These are phyloP conservation scores for Agrilus planipennis DNA, from an alignment of 1,140 invertebrate species.

Conservation along the genomic window DNA sequence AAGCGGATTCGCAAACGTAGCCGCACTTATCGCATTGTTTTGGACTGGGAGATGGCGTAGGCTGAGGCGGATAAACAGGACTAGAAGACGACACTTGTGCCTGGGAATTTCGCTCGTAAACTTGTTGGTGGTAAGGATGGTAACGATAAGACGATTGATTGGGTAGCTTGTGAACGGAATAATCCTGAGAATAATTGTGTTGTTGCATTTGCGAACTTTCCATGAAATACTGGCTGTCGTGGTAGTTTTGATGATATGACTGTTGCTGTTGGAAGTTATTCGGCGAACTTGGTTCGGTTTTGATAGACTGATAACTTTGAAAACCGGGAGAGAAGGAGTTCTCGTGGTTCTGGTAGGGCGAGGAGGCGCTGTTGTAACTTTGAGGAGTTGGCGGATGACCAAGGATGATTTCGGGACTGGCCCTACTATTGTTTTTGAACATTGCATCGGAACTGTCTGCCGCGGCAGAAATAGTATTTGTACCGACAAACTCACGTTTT, in stretches of 20 bases:
- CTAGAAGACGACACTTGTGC: slow-evolving; percentile 51
- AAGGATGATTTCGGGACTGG: slow-evolving; percentile 42
- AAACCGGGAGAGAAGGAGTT: slow-evolving; percentile 38
- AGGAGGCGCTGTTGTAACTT: slow-evolving; percentile 45
- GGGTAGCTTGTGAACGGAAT: slow-evolving; percentile 30
- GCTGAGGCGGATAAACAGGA: slow-evolving; percentile 48
- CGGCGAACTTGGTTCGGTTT: slow-evolving; percentile 28
- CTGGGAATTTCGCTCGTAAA: slow-evolving; percentile 25
- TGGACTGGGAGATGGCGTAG: slow-evolving; percentile 47
- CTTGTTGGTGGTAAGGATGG: slow-evolving; percentile 26
- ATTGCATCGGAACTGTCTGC: slow-evolving; percentile 50
- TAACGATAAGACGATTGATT: slow-evolving; percentile 24
- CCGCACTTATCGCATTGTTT: slow-evolving; percentile 73
- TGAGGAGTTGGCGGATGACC: slow-evolving; percentile 46
- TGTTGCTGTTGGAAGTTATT: slow-evolving; percentile 14
- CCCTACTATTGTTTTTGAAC: slow-evolving; percentile 41
- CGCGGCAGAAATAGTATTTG: slow-evolving; percentile 38
- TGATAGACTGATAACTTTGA: slow-evolving; percentile 12
- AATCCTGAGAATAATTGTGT: slow-evolving; percentile 39
- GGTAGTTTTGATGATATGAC: slow-evolving; percentile 5
- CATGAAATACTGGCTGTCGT: slow-evolving; percentile 14
- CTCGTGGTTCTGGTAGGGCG: slow-evolving; percentile 44
- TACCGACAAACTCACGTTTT: slow-evolving; percentile 31
- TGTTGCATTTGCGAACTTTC: slow-evolving; percentile 30
- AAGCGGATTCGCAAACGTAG: slow-evolving; percentile 57